phyloP scores from a whole-genome alignment of 2,113 vertebrate species.

The Scatophagus argus region DNA sequence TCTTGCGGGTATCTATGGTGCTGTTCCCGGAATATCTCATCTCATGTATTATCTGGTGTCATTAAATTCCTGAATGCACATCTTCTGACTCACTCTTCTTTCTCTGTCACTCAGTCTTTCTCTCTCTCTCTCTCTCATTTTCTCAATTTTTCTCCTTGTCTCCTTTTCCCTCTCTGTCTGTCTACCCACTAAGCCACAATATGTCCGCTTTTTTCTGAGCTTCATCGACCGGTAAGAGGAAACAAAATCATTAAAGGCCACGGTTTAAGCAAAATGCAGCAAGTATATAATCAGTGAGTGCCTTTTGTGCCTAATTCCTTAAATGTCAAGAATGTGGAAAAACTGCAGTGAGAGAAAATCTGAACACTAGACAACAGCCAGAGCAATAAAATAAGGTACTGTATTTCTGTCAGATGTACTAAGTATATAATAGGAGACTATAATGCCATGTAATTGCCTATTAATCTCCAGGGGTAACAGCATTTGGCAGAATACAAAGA shows the following conservation, averaged over 20 bases:
- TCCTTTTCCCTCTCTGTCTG: slow-evolving; percentile 1
- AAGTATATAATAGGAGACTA: neutral
- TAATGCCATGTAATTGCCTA: neutral
- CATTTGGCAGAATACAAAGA: neutral
- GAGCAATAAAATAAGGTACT: neutral
- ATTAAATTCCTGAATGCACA: slow-evolving; percentile 58
- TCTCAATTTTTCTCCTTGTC: slow-evolving; percentile 31
- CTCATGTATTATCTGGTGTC: slow-evolving; percentile 53
- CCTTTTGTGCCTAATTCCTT: slow-evolving; percentile 44
- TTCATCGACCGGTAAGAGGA: slow-evolving; percentile 48
- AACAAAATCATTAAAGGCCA: slow-evolving; percentile 62
- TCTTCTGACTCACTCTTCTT: slow-evolving; percentile 48
- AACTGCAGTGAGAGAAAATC: slow-evolving; percentile 18
- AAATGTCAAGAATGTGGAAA: slow-evolving; percentile 46
- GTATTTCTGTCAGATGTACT: neutral
- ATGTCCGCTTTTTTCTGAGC: slow-evolving; percentile 29
- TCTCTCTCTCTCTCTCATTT: slow-evolving; percentile 63
- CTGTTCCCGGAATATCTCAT: slow-evolving; percentile 60
- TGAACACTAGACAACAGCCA: neutral
- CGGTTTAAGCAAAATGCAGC: slow-evolving; percentile 52
- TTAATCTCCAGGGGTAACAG: neutral
- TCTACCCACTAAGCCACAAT: slow-evolving; percentile 37
- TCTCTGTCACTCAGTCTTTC: slow-evolving; percentile 56
- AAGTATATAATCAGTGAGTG: slow-evolving; percentile 47
- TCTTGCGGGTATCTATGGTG: slow-evolving; percentile 24